Percentiles rank a stretch among this genome's conserved stretches.
Evolutionary conservation across 2,888 invertebrate species (phyloP).

Genomic region (Micropterix aruncella): DNA sequence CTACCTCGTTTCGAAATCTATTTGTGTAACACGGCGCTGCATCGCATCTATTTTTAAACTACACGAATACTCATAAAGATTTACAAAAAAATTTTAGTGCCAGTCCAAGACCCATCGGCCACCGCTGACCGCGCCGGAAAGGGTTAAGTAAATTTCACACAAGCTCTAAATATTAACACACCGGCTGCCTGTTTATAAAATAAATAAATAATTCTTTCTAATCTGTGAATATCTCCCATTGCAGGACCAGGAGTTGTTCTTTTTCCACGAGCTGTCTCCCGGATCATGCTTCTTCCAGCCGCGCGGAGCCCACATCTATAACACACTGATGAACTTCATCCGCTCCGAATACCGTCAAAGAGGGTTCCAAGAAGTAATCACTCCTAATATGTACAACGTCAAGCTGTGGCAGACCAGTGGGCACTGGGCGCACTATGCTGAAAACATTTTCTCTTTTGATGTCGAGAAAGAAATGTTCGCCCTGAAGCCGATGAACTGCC

Average conservation of each 20-base stretch:
- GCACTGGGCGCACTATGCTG: slow-evolving; percentile 96
- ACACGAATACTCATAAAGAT: too few relatives aligned
- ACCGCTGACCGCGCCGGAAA: too few relatives aligned
- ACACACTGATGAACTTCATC: slow-evolving; percentile 80
- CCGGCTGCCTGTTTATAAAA: too few relatives aligned
- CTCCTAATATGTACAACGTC: slow-evolving; percentile 92
- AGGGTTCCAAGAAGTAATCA: slow-evolving; percentile 89
- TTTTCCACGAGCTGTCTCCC: slow-evolving; percentile 96
- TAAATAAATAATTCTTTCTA: too few relatives aligned
- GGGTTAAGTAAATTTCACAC: too few relatives aligned
- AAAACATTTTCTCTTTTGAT: slow-evolving; percentile 95
- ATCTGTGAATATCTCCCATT: slow-evolving; percentile 12
- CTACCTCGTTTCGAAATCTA: too few relatives aligned
- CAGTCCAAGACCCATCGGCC: too few relatives aligned
- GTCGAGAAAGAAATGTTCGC: slow-evolving; percentile 94
- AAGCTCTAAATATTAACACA: too few relatives aligned
- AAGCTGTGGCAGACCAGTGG: slow-evolving; percentile 97
- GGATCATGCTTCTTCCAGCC: slow-evolving; percentile 99
- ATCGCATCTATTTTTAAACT: too few relatives aligned
- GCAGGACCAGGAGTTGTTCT: slow-evolving; percentile 92
- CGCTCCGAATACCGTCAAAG: slow-evolving; percentile 70
- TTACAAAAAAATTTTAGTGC: too few relatives aligned
- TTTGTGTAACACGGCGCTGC: too few relatives aligned
- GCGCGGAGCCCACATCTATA: slow-evolving; percentile 93
- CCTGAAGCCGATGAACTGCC: slow-evolving; percentile 99